These are phyloP conservation scores for Chionoecetes opilio DNA, from an alignment of 1,140 invertebrate genomes.

Conservation along the genomic window DNA sequence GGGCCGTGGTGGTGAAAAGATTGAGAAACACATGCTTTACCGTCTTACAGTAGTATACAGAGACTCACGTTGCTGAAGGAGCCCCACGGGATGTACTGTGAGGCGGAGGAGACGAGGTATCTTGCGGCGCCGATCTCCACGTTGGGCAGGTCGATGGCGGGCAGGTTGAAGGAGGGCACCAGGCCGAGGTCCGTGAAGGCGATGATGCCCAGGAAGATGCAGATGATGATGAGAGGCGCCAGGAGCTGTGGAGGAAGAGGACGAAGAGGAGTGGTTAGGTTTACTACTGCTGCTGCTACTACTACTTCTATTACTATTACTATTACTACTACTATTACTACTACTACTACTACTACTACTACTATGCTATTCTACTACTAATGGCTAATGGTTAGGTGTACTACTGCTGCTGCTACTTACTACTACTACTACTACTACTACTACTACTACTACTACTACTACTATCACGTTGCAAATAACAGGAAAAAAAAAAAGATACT, in stretches of 20 bases:
- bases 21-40: too few species aligned
- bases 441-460: too few species aligned
- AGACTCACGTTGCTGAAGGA: slow-evolving; percentile 47
- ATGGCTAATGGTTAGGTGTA: too few species aligned
- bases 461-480: too few species aligned
- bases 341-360: not conserved
- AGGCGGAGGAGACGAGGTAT: not conserved
- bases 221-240: slow-evolving; percentile 65
- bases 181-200: slow-evolving; percentile 50
- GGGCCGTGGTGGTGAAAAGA: too few species aligned
- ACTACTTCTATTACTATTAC: too few species aligned
- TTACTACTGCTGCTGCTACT: not conserved
- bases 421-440: too few species aligned
- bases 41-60: too few species aligned
- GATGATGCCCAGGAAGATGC: slow-evolving; percentile 68
- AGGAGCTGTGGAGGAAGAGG: slow-evolving; percentile 37
- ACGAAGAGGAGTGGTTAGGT: not conserved
- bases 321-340: too few species aligned
- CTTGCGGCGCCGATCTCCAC: not conserved
- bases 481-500: too few species aligned
- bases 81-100: slow-evolving; percentile 53
- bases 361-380: slow-evolving; percentile 3
- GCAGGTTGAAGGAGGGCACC: slow-evolving; percentile 35
- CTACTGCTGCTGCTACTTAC: too few species aligned
- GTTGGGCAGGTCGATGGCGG: not conserved